Evolutionary conservation across 2,888 invertebrate genomes (phyloP), one percentile per base, ranked within the genome.

Genomic region (Crocallis elinguaria): DNA sequence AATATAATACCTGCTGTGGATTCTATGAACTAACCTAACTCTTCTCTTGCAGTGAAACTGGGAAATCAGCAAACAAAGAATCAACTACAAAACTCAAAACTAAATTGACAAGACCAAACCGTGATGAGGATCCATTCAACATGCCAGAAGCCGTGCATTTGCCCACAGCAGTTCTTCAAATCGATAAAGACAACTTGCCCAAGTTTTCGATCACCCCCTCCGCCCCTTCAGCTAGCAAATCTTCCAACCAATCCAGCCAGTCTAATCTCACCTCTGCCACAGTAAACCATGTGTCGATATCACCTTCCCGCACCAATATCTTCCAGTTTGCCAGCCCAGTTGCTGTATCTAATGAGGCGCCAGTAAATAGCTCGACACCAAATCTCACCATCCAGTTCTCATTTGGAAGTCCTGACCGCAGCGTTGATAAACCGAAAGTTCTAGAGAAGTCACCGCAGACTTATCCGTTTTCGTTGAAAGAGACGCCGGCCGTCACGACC

Each of bases 321-420:
- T 86, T 75, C 59, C 77, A 67, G 68, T 87, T 86, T 67, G 74
- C 88, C 6, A 72, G 62, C 52, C 86, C 88, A 27, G 71, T 79
- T 14, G 72, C 57, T 62, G 59, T 84, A 60, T 66, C 77, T 30
- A 62, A 49, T 49, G 78, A 77, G 23, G 6, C 23, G 4, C 19
- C 9, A 1, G 35, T 36, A 0, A 25, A 12, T 1, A 21, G 6
- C 5, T 5, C 6, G 7, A 30, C 41, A 11, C 29, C 23, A 17
- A 51, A 63, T 36, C 68, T 72, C 32, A 72, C 69, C n/a, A 52
- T 86, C 77, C 60, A 67, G n/a, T n/a, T n/a, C n/a, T n/a, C 50
- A 46, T 86, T 86, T 59, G 77, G 73, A 29, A 75, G 70, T 57
- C 84, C 86, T 4, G 85, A 81, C 25, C 60, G 65, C 52, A 66